phyloP scores from a whole-genome alignment of 1,140 invertebrate genomes.

The Drepana arcuata region DNA sequence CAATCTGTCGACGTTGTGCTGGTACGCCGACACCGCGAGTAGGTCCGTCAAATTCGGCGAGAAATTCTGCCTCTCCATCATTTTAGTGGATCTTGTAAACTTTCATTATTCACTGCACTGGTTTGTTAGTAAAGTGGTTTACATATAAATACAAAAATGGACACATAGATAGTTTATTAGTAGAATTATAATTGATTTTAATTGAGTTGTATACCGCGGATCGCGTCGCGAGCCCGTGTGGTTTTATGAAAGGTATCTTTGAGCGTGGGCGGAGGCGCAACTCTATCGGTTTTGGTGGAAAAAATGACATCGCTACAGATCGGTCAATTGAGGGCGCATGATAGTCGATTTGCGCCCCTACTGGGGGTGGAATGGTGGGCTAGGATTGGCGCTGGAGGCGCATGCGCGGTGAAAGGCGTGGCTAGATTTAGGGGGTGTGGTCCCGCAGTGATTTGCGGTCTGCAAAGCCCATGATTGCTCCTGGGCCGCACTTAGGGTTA shows the following conservation, averaged over 20 bases:
- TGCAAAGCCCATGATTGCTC: constrained; percentile 56
- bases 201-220: too few relatives aligned
- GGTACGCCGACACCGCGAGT: constrained; percentile 31
- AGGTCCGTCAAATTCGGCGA: constrained; percentile 43
- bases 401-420: constrained; percentile 33
- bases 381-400: constrained; percentile 39
- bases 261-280: constrained; percentile 35
- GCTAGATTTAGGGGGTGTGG: constrained; percentile 52
- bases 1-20: constrained; percentile 34
- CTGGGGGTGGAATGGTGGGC: constrained; percentile 4
- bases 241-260: constrained; percentile 44
- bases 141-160: too few relatives aligned
- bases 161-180: too few relatives aligned
- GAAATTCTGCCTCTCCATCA: constrained; percentile 44
- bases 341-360: constrained; percentile 22
- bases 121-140: too few relatives aligned
- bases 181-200: too few relatives aligned
- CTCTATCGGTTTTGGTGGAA: constrained; percentile 51
- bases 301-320: constrained; percentile 56
- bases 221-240: too few relatives aligned
- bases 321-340: constrained; percentile 52
- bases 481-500: constrained; percentile 33
- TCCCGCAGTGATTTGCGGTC: constrained; percentile 62
- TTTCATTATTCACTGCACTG: constrained; percentile 9
- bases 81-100: constrained; percentile 21